Conservation (phyloP, 2,797 vertebrate genomes). For the Aphelocoma californica region DNA sequence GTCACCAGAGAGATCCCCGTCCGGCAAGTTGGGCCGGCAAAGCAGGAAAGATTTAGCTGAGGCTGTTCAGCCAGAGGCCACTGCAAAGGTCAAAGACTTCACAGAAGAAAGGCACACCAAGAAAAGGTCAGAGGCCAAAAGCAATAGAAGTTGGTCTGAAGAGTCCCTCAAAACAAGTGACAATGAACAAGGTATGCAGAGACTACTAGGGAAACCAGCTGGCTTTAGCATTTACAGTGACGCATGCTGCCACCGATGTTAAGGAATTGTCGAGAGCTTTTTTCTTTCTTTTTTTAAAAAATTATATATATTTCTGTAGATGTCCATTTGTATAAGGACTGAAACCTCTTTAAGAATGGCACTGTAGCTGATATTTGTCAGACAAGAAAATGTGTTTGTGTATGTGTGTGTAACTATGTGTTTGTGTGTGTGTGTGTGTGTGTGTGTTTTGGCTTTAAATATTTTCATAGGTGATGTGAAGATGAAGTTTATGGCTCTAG, state of each 20-base stretch:
- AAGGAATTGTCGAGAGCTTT: constrained; percentile 46
- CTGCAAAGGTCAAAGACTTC: constrained; percentile 82
- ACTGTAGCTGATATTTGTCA: constrained; percentile 6
- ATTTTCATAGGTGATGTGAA: neutral
- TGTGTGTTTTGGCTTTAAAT: constrained; percentile 31
- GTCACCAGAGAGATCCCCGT: constrained; percentile 78
- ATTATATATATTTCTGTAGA: constrained; percentile 3
- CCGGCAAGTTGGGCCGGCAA: constrained; percentile 81
- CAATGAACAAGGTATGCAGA: constrained; percentile 81
- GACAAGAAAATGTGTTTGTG: constrained; percentile 36
- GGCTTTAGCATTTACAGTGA: constrained; percentile 68
- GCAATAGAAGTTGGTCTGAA: constrained; percentile 90
- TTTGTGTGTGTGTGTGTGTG: neutral
- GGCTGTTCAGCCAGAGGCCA: constrained; percentile 76
- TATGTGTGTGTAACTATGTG: constrained; percentile 31
- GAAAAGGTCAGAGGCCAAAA: constrained; percentile 86
- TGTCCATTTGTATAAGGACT: constrained; percentile 9
- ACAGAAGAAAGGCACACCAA: constrained; percentile 83
- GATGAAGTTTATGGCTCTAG: neutral
- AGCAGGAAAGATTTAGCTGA: constrained; percentile 83
- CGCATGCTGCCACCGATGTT: constrained; percentile 58
- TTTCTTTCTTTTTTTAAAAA: neutral
- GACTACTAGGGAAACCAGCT: constrained; percentile 63
- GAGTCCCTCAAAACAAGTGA: constrained; percentile 84
- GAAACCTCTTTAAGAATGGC: constrained; percentile 24